phyloP scores from a whole-genome alignment of 2,888 invertebrate species.

The Sinhomidia bicolor region DNA sequence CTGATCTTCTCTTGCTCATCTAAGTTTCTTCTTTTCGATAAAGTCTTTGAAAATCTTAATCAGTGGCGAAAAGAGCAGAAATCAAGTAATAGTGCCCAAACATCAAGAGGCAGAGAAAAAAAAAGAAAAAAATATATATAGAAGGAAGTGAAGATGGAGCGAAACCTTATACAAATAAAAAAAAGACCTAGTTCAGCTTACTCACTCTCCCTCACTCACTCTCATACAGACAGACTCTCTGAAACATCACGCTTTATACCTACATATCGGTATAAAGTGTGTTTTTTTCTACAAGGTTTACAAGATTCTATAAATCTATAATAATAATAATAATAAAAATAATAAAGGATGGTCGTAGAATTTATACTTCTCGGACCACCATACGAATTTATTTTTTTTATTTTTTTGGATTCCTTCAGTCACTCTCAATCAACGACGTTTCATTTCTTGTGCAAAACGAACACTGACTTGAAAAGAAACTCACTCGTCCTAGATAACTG shows the following conservation, averaged over 20 bases:
- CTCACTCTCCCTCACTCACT: not conserved
- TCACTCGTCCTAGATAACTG: constrained; percentile 36
- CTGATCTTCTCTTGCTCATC: constrained; percentile 61
- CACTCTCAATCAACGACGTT: constrained; percentile 67
- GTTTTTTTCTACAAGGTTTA: no score
- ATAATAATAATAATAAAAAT: no score
- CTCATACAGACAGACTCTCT: no score
- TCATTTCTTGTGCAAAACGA: constrained; percentile 48
- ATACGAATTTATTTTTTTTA: no score
- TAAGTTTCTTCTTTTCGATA: constrained; percentile 61
- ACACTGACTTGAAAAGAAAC: constrained; percentile 48
- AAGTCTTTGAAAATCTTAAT: constrained; percentile 67
- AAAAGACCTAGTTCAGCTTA: not conserved
- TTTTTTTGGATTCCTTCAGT: constrained; percentile 65
- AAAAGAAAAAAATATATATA: not conserved
- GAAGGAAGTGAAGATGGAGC: constrained; percentile 1
- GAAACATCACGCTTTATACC: no score
- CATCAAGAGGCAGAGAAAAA: constrained; percentile 29
- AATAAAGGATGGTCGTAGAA: not conserved
- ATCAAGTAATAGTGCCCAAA: constrained; percentile 47
- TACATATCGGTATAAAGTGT: no score
- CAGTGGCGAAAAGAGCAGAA: constrained; percentile 65
- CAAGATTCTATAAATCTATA: constrained; percentile 34
- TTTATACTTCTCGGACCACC: constrained; percentile 33
- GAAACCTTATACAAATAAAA: constrained; percentile 3